phyloP scores from a whole-genome alignment of 2,888 invertebrate genomes.

The Drosophila anomelani region DNA sequence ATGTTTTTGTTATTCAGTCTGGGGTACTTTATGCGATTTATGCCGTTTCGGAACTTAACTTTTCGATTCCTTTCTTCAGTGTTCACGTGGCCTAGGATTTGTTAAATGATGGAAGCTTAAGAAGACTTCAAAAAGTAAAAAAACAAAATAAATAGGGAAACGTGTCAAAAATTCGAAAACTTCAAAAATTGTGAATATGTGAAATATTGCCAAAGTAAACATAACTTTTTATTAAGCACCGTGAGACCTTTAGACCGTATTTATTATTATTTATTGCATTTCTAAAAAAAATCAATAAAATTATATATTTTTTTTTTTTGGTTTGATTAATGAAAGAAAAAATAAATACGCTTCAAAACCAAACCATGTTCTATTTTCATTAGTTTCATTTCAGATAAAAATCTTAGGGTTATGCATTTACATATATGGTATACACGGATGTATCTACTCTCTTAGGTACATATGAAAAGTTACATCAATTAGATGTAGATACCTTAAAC shows the following conservation, averaged over 20 bases:
- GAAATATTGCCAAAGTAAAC: background rate
- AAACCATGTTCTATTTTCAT: background rate
- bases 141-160: background rate
- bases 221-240: background rate
- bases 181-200: background rate
- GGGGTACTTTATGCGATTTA: constrained; percentile 35
- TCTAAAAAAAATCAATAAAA: no score
- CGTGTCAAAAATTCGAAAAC: constrained; percentile 1
- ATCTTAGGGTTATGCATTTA: background rate
- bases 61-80: constrained; percentile 1
- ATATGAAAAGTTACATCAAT: background rate
- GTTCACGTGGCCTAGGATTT: constrained; percentile 8
- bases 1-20: constrained; percentile 37
- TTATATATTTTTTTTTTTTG: background rate
- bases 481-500: no score
- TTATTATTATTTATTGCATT: background rate
- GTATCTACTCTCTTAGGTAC: background rate
- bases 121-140: background rate
- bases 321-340: background rate
- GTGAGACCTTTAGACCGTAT: no score
- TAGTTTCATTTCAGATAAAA: background rate
- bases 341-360: background rate
- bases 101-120: constrained; percentile 5
- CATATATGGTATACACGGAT: background rate
- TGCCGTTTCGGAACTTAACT: constrained; percentile 20